Evolutionary conservation across 2,113 vertebrate species (phyloP), one percentile per base, ranked within the genome.

Genomic region (Scophthalmus maximus): DNA sequence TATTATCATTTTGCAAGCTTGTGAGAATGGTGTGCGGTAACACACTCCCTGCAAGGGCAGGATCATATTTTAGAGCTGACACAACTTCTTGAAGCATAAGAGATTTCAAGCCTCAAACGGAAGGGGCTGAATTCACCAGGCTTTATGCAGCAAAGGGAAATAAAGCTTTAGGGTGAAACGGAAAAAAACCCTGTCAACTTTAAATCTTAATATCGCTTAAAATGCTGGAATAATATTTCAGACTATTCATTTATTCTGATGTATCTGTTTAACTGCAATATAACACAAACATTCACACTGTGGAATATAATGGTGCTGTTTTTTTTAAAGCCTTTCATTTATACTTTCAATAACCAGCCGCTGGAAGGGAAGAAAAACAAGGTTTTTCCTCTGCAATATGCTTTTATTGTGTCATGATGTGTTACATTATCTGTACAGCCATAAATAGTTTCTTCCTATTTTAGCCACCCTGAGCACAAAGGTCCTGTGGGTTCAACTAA

Each of bases 41-140:
- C n/a, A 20, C 30, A n/a, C 27, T 60, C 34, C 22, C 34, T 20
- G 59, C 66, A 67, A 81, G 80, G 68, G 51, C 68, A 58, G 56
- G 71, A 64, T 84, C 73, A 7, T 47, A 71, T 68, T 78, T 76
- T 69, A 71, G 18, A 49, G 70, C 67, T 68, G 73, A 76, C 57
- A 79, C 42, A 2, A 60, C 65, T 36, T 46, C 42, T 18, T 52
- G 30, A 73, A 44, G 52, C 72, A 52, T 68, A 57, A 69, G 67
- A 2, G 42, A 67, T 67, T 12, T 60, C 68, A 64, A 60, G 36
- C 50, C 22, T 64, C 42, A 71, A 62, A 47, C 3, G 14, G 49
- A 70, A n/a, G n/a, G 17, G 7, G 52, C 36, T 81, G 55, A 55
- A 52, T 68, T 78, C 34, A 57, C 61, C 71, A 40, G 46, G 74